Percentiles rank a stretch among this genome's conserved stretches.
These are phyloP conservation scores for Macropus fuliginosus DNA, from an alignment of 2,797 vertebrate species.

Conservation along the genomic window DNA sequence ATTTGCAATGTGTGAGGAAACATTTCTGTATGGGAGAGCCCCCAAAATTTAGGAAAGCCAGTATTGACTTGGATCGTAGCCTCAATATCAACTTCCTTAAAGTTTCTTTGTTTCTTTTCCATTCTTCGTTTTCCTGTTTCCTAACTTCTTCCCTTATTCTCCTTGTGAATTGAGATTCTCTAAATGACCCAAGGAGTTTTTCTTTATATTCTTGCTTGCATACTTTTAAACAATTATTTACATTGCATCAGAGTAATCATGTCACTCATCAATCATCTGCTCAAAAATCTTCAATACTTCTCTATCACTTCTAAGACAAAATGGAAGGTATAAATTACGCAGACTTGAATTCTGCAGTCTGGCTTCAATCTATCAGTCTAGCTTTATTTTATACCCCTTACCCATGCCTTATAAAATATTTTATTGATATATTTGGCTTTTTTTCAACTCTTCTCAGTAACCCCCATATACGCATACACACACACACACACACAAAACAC, in stretches of 20 bases:
- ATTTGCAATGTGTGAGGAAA: neutral
- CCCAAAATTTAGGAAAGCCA: neutral
- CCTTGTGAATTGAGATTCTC: neutral
- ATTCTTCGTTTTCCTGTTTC: neutral
- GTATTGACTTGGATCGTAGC: neutral
- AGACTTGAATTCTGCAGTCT: neutral
- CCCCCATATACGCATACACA: rapidly evolving
- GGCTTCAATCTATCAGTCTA: neutral
- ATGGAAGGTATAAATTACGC: neutral
- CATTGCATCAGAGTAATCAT: neutral
- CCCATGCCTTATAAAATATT: neutral
- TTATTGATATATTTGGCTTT: neutral
- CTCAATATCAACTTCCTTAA: neutral
- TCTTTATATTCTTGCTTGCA: neutral
- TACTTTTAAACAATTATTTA: neutral
- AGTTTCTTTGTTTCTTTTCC: neutral
- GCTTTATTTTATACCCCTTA: neutral
- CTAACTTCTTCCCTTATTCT: neutral
- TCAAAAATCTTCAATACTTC: neutral
- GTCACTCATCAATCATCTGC: neutral
- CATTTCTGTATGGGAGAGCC: neutral
- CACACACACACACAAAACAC: no score
- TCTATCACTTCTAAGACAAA: neutral
- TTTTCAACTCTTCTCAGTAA: neutral
- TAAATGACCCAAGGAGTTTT: neutral